Conservation (phyloP, 1,140 invertebrate genomes). For the Bilobella aurantiaca region DNA sequence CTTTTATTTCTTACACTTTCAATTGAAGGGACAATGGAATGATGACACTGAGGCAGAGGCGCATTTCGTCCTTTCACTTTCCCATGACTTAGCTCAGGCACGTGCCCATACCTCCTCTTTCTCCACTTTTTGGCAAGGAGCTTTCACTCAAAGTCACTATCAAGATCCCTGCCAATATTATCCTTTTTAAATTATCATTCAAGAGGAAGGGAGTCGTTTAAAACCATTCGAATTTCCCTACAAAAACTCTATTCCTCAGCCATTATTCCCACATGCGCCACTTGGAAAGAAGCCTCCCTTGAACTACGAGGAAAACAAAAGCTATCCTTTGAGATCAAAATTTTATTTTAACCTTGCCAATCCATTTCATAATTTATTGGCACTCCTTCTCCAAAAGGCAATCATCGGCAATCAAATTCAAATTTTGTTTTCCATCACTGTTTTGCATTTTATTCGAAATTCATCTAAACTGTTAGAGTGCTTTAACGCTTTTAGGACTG, state of each 20-base stretch:
- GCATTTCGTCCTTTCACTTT: not conserved
- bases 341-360: too few species aligned
- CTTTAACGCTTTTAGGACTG: too few species aligned
- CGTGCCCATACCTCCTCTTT: not conserved
- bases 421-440: too few species aligned
- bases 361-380: too few species aligned
- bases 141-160: constrained; percentile 10
- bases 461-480: too few species aligned
- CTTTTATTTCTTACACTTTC: not conserved
- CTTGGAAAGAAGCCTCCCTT: too few species aligned
- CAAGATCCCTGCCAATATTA: constrained; percentile 27
- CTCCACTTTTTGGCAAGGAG: constrained; percentile 11
- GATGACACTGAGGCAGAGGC: not conserved
- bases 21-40: constrained; percentile 6
- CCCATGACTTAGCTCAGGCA: not conserved
- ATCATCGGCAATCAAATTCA: too few species aligned
- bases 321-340: too few species aligned
- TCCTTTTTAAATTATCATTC: constrained; percentile 18
- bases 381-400: too few species aligned
- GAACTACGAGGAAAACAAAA: too few species aligned
- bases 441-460: too few species aligned
- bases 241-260: not conserved
- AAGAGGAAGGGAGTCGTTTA: constrained; percentile 3
- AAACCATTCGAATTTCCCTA: constrained; percentile 6
- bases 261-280: not conserved